phyloP scores from a whole-genome alignment of 2,113 vertebrate species.

The Dicentrarchus labrax region DNA sequence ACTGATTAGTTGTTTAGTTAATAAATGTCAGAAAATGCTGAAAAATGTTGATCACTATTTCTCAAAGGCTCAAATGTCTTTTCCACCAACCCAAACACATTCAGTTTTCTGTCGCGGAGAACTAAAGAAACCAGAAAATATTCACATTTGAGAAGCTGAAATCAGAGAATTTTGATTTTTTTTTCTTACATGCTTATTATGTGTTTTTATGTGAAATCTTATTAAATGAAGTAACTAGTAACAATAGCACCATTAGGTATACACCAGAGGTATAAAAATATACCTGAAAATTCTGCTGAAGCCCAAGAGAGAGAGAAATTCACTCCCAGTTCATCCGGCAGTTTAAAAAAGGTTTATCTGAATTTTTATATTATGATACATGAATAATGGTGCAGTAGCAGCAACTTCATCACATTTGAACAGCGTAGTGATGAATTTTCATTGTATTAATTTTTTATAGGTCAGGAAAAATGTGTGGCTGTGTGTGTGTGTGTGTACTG shows the following conservation, averaged over 20 bases:
- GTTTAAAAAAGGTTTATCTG: constrained; percentile 19
- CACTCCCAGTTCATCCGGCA: background rate
- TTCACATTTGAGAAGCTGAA: too few species aligned
- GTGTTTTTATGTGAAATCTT: background rate
- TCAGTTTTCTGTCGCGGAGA: too few species aligned
- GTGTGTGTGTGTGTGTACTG: background rate
- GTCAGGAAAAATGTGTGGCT: background rate
- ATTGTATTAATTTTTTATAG: constrained; percentile 7
- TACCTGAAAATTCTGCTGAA: background rate
- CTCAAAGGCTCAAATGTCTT: too few species aligned
- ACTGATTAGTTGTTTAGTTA: too few species aligned
- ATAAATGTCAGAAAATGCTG: too few species aligned
- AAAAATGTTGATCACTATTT: too few species aligned
- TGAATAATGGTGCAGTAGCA: constrained; percentile 11
- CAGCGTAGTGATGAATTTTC: constrained; percentile 15
- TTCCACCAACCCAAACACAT: too few species aligned
- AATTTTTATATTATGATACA: background rate
- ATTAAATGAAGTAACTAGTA: background rate
- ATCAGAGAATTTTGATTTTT: too few species aligned
- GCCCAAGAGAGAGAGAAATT: background rate
- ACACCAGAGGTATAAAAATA: background rate
- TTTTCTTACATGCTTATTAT: background rate
- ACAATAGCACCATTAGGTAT: background rate
- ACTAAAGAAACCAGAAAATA: too few species aligned
- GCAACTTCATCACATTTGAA: constrained; percentile 19